Evolutionary conservation across 2,888 invertebrate species (phyloP), one percentile per base, ranked within the genome.

Genomic region (Carpatolechia fugitivella): DNA sequence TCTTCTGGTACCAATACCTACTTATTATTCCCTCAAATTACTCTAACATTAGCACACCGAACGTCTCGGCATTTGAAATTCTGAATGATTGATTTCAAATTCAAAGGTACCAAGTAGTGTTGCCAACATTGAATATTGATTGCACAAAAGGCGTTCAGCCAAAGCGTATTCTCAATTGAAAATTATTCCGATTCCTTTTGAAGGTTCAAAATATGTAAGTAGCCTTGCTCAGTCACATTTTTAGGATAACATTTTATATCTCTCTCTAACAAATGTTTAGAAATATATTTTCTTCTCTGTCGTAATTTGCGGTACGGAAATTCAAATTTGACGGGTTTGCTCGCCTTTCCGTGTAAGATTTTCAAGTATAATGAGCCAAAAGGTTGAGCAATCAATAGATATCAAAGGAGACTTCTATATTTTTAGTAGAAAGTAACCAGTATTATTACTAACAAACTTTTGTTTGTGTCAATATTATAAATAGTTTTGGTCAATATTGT

Each of bases 121-220:
- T 77, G 81, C 78, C 85, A 85, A 85, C 88, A 86, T 86, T 82
- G 89, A 89, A 87, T 90, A 90, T 90, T 90, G 91, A 91, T 91
- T 90, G 90, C 79, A 86, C 90, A 90, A 91, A 91, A 90, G 90
- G 87, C 83, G 84, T 79, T 82, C 74, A 73, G 82, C 78, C 81
- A 80, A 82, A 90, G 90, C 91, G 90, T 91, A 91, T 91, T 91
- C 77, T 89, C 88, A 80, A 90, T 90, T 87, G 84, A 82, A 88
- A 89, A 87, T 87, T 86, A 89, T 90, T 90, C 88, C 79, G 78
- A 82, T 78, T 88, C 82, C 89, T 88, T 90, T 90, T 88, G 87
- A 89, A 78, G 81, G 78, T 69, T 76, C 77, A 80, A 90, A 91
- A 90, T 90, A 91, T 90, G 90, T 90, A 91, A 89, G 90, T 85